Base-by-base conservation (phyloP, 37 sponge, comb jelly and placozoan genomes). In the Hormiphora californensis region DNA sequence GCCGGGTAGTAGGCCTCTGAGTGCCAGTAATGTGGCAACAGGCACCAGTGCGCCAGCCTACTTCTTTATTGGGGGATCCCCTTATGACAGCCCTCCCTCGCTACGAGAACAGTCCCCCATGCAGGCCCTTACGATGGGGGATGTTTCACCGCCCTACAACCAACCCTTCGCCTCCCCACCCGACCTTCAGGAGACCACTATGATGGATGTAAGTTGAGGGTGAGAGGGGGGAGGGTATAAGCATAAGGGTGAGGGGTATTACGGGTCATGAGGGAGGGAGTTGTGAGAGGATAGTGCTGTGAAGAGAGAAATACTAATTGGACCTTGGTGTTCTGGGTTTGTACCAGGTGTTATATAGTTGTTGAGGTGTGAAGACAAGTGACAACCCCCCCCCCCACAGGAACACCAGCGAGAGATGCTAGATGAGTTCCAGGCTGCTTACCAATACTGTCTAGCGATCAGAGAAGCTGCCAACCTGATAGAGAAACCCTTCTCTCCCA, bases 401-500 rank as follows among this genome's bases (percentile, higher is more conserved):
- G 81, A 73, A 7, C 81, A 73, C 46, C 81, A 73, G 27, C 41
- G 81, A 33, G 81, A 73, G 25, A 73, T 73, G 81, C 44, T 73
- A 12, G 81, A 73, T 21, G 81, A 73, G 12, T 73, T 73, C 46
- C 81, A 73, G 44, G 5, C 44, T 2, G 38, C 36, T 4, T 41
- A 43, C 40, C 81, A 73, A 46, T 73, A 73, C 81, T 36, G 28
- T 11, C 81, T 43, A 41, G 81, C 81, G 1, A 73, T 73, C 12
- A 39, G 81, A 19, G 81, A 73, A 17, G 81, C 81, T 73, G 81
- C 81, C 5, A 73, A 73, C 81, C 38, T 73, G 12, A 43, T 73
- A n/a, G 81, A 73, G 25, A 73, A 73, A 33, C 81, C 81, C 41
- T 73, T 73, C 81, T 73, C 81, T 5, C 81, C 81, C 17, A 41